These are phyloP conservation scores for Perdita meconis DNA, from an alignment of 2,888 invertebrate species.

Conservation along the genomic window DNA sequence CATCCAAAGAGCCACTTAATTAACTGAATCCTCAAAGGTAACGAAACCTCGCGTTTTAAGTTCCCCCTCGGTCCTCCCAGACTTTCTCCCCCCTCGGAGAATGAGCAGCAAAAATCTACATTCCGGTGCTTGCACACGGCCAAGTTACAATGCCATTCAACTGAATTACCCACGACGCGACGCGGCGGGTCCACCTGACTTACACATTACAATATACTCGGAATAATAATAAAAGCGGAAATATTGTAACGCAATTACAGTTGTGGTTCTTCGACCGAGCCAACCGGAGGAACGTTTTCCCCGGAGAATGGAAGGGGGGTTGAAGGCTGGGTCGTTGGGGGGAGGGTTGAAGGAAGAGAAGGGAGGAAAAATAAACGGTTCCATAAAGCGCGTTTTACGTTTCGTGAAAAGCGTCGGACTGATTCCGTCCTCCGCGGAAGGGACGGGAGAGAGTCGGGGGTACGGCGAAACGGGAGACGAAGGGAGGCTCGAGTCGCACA, in stretches of 20 bases:
- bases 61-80: background rate
- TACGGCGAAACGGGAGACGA: conserved; percentile 39
- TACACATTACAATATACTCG: conserved; percentile 27
- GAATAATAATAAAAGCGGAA: background rate
- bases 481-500: conserved; percentile 56
- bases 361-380: conserved; percentile 21
- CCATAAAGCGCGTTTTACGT: conserved; percentile 30
- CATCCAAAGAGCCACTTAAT: conserved; percentile 30
- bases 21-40: conserved; percentile 7
- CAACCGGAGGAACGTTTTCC: conserved; percentile 7
- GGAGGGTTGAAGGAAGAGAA: background rate
- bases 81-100: background rate
- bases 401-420: conserved; percentile 38
- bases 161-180: conserved; percentile 28
- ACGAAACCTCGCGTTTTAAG: conserved; percentile 9
- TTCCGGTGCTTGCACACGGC: background rate
- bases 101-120: background rate
- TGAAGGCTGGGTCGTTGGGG: too few species aligned
- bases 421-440: background rate
- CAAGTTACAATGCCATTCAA: conserved; percentile 18
- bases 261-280: background rate
- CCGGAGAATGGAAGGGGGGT: too few species aligned
- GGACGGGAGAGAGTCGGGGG: conserved; percentile 13
- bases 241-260: conserved; percentile 33
- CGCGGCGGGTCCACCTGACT: conserved; percentile 21